A percentile compares a stretch with the other conserved stretches of the same genome.
phyloP scores from a whole-genome alignment of 2,113 vertebrate genomes.

The Sphaerodactylus townsendi region DNA sequence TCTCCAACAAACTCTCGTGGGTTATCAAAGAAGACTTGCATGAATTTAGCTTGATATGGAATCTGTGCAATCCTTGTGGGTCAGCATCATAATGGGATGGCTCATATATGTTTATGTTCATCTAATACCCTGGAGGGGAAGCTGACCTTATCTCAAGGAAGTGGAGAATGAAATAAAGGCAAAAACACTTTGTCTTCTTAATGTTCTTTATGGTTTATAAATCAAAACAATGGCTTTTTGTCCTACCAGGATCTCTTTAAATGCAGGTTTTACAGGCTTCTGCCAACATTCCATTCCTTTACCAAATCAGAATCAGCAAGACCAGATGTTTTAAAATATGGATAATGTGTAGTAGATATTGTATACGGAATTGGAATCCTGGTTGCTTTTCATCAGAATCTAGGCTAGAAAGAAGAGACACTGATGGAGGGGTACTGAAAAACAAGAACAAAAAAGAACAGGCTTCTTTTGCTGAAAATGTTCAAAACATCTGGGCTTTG shows the following conservation, averaged over 20 bases:
- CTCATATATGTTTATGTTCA: background rate
- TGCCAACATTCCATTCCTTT: background rate
- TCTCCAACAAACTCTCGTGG: background rate
- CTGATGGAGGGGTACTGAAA: background rate
- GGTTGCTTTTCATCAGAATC: slow-evolving; percentile 5
- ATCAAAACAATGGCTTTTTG: slow-evolving; percentile 14
- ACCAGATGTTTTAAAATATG: slow-evolving; percentile 4
- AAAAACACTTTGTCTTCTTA: background rate
- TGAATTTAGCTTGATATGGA: background rate
- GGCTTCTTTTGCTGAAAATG: background rate
- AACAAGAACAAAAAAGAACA: background rate
- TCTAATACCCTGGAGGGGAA: background rate
- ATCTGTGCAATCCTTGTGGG: background rate
- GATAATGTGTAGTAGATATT: background rate
- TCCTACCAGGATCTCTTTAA: background rate
- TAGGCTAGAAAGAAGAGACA: background rate
- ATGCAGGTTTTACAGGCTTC: background rate
- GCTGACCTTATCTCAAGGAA: slow-evolving; percentile 8
- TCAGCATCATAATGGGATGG: background rate
- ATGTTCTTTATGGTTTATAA: background rate
- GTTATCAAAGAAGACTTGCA: background rate
- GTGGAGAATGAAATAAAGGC: background rate
- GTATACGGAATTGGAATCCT: background rate
- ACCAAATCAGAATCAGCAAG: background rate
- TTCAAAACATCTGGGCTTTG: background rate